phyloP scores from a whole-genome alignment of 2,797 vertebrate species.

The Corythornis leucogaster region DNA sequence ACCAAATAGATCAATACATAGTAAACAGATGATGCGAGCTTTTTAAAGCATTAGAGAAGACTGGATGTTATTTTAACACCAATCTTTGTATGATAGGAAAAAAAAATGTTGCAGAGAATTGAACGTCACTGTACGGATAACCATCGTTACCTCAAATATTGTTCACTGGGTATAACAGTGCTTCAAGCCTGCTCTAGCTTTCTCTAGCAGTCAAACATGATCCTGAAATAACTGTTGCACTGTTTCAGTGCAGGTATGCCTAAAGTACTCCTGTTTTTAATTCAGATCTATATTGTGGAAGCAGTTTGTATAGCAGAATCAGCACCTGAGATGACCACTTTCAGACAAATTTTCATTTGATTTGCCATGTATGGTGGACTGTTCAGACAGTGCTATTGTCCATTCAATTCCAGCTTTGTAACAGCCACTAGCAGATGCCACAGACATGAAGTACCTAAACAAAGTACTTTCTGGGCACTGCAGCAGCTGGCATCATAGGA shows the following conservation, averaged over 20 bases:
- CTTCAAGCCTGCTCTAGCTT: background rate
- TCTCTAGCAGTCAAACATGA: background rate
- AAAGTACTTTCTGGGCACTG: background rate
- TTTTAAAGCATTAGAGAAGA: background rate
- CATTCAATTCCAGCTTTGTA: background rate
- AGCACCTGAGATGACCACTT: background rate
- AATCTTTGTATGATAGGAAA: background rate
- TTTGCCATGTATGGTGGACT: background rate
- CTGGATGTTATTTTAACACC: background rate
- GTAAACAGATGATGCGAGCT: background rate
- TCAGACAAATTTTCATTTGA: background rate
- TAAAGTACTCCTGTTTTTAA: background rate
- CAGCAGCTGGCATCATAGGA: background rate
- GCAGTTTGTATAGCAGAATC: background rate
- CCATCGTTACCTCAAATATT: background rate
- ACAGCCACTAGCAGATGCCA: background rate
- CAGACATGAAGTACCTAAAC: background rate
- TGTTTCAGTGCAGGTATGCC: background rate
- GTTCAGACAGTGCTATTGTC: background rate
- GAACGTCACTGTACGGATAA: background rate
- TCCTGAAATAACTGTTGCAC: background rate
- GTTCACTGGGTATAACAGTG: background rate
- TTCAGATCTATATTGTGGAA: background rate
- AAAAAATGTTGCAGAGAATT: background rate
- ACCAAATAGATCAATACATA: background rate